Evolutionary conservation across 2,888 invertebrate genomes (phyloP), one percentile per base, ranked within the genome.

Genomic region (Cylloceria caligata): DNA sequence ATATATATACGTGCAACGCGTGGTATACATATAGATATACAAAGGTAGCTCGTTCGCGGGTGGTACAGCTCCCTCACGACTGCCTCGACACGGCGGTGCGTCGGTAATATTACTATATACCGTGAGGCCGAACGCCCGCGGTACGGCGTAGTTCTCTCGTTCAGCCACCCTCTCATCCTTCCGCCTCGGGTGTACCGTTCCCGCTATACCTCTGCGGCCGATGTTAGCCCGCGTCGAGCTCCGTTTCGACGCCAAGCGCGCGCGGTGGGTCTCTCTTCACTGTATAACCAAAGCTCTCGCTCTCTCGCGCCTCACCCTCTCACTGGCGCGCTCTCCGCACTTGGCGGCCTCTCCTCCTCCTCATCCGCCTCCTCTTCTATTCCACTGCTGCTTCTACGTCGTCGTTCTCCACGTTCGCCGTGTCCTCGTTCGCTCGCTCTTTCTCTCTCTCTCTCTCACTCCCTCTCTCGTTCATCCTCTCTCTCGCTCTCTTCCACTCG

Each of bases 331-430:
- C 81, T 81, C 80, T 69, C 85, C 79, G 64, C 84, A 77, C 83
- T 81, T 76, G 75, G 68, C 77, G 85, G 82, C 75, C 83, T 79
- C 79, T 75, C 75, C 79, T 72, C 73, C 16, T 49, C 75, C 69
- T 57, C 49, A 62, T 11, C 73, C 30, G n/a, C 27, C 82, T 75
- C 64, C 55, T 75, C 73, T 77, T 64, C 76, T 83, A 67, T 75
- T 69, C 72, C 68, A 67, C 62, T 62, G 49, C 19, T 52, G 64
- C 69, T 80, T 78, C 68, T 72, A 68, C 77, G 69, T 73, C 67
- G 76, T 75, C 79, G 67, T 80, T 83, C 83, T 80, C 84, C 83
- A 65, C 81, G 75, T 84, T 84, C 78, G 57, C 76, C 73, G 78
- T 71, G 49, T 74, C 80, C 55, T 72, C 42, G 34, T 71, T 62